phyloP scores from a whole-genome alignment of 1,140 invertebrate species.

The Hypothenemus hampei region DNA sequence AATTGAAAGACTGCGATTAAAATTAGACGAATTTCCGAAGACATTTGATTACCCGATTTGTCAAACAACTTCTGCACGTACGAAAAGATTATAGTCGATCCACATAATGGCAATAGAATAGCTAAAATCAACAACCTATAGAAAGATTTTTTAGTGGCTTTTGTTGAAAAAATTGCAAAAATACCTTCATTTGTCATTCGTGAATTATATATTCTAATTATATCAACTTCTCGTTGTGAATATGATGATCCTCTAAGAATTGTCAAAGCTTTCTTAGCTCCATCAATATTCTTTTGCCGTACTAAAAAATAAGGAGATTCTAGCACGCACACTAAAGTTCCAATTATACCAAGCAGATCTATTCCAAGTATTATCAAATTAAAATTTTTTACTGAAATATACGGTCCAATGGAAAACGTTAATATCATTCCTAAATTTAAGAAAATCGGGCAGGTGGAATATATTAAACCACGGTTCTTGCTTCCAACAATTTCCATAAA shows the following conservation, averaged over 20 bases:
- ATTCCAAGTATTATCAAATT: constrained; percentile 47
- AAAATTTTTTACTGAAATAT: constrained; percentile 50
- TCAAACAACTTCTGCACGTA: constrained; percentile 68
- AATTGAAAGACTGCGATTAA: constrained; percentile 71
- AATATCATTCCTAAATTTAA: constrained; percentile 26
- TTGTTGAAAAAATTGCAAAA: constrained; percentile 49
- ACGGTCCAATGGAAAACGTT: constrained; percentile 55
- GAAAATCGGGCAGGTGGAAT: constrained; percentile 12
- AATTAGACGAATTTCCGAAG: constrained; percentile 60
- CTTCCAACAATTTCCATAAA: constrained; percentile 48
- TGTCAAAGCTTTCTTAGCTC: constrained; percentile 45
- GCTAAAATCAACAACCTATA: constrained; percentile 63
- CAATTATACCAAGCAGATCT: constrained; percentile 40
- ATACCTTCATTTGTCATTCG: constrained; percentile 34
- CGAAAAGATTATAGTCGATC: constrained; percentile 76
- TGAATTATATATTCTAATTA: constrained; percentile 48
- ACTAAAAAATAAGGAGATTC: constrained; percentile 55
- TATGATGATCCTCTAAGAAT: constrained; percentile 30
- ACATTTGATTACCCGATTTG: constrained; percentile 53
- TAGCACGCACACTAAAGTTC: constrained; percentile 53
- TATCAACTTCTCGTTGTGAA: constrained; percentile 47
- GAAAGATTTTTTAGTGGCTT: constrained; percentile 56
- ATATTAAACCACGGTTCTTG: constrained; percentile 24
- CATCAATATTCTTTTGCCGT: constrained; percentile 52
- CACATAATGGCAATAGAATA: constrained; percentile 67